Base-by-base conservation (phyloP, 2,797 vertebrate genomes). In the Hybognathus amarus region DNA sequence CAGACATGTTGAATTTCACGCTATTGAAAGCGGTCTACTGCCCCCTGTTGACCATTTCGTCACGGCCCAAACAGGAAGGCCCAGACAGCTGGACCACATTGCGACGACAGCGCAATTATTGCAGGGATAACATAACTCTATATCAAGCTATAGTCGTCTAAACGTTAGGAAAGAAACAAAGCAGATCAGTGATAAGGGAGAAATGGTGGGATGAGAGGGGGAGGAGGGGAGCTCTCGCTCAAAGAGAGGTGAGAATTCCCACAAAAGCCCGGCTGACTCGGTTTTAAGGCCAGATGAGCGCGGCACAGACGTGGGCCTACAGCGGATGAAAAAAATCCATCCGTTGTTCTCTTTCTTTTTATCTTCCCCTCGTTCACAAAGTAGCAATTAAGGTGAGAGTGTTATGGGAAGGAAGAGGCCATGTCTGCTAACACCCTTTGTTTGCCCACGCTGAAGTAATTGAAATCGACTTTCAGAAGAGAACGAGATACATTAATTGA, bases 11-110 rank as follows among this genome's bases (percentile, higher is more conserved):
- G 88, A 78, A 79, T 87, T 85, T 86, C 82, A 85, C 54, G 74
- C 75, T 70, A 89, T 86, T 86, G 83, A 88, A 86, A 89, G 91
- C 86, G 69, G 87, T 92, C 84, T 91, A 91, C 90, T 92, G 91
- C 91, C 91, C 90, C 90, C 91, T 92, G 88, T 90, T 90, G 91
- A 90, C 88, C 73, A 8, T 68, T 86, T 42, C 70, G 42, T 82
- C 82, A 83, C 2, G 63, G 36, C 67, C 76, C 77, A 64, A 86
- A 68, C 77, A 83, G 66, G 77, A 77, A 80, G 88, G 82, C 85
- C 83, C 83, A 86, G 82, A 84, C 83, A 86, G 75, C 86, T 75
- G 85, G 74, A 68, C 79, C 86, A 87, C 79, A 86, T 85, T 83
- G 73, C 63, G 67, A 79, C 79, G 84, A 68, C 74, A 30, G 82